Base-by-base conservation (phyloP, 2,797 vertebrate genomes). In the Galagoides demidoff region DNA sequence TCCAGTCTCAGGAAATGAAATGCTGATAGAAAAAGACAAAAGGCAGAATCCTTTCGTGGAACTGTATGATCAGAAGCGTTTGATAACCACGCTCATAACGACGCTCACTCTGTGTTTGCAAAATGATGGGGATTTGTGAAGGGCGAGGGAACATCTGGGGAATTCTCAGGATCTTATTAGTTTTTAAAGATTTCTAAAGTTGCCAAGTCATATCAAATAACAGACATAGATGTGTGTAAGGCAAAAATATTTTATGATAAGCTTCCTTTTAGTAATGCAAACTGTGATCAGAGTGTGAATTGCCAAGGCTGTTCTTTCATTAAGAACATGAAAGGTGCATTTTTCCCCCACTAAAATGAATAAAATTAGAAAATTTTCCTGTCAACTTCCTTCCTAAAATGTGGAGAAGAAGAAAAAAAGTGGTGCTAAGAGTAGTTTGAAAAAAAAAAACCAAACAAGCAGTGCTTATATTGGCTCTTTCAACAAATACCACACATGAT, bases 171-270 rank as follows among this genome's bases (percentile, higher is more conserved):
- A 3, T 23, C n/a, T 52, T 34, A 31, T 64, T 23, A 31, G 25
- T 73, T 82, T 79, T 13, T 49, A 92, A 66, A 90, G 11, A 68
- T 63, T 57, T 83, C 81, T 61, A 11, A 95, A 71, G 23, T 57
- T 45, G 14, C 10, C 45, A 86, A 66, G 29, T 68, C 4, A 77
- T 37, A 70, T 29, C 27, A 7, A 37, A 52, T 27, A 39, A 76
- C 59, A 49, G 68, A 91, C 91, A 57, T 37, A 9, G 55, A 22
- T 34, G 66, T 64, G 4, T 11, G 39, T 13, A 43, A 37, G 25
- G 66, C 9, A 37, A 43, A 78, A 70, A 11, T 27, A 66, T 59
- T 85, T 55, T 29, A 34, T 43, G 57, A 45, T 10, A 27, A 16
- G 11, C 17, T 59, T 57, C 52, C 45, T 71, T n/a, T 52, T 9